phyloP scores from a whole-genome alignment of 2,888 invertebrate genomes.

The Cryptocheilus praepositus region DNA sequence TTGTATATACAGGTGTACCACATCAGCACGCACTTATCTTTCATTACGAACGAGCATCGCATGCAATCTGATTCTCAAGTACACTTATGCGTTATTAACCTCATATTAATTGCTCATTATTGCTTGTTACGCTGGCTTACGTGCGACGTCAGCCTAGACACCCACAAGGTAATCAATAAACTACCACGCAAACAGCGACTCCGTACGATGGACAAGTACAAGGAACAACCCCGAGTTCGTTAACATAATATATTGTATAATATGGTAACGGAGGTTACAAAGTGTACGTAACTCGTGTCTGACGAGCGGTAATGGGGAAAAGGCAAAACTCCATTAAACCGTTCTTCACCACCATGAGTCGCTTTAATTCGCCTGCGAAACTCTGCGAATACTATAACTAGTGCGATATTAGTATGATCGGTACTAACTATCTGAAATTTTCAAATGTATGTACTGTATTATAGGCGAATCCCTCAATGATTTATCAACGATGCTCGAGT shows the following conservation, averaged over 20 bases:
- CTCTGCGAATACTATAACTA: slow-evolving; percentile 29
- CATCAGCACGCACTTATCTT: neutral
- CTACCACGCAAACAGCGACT: too few relatives aligned
- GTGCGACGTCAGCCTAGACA: too few relatives aligned
- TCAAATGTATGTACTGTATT: slow-evolving; percentile 58
- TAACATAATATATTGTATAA: slow-evolving; percentile 13
- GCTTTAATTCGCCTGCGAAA: slow-evolving; percentile 41
- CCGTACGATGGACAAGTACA: too few relatives aligned
- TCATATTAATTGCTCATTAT: too few relatives aligned
- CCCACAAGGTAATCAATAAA: too few relatives aligned
- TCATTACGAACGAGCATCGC: neutral
- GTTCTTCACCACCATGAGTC: slow-evolving; percentile 17
- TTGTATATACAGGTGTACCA: neutral
- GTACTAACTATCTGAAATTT: slow-evolving; percentile 40
- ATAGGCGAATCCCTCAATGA: slow-evolving; percentile 41
- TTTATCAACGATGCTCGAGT: too few relatives aligned
- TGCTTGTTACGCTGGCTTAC: too few relatives aligned
- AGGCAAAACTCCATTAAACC: slow-evolving; percentile 31
- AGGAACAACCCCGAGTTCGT: slow-evolving; percentile 6
- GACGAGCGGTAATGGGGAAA: slow-evolving; percentile 16
- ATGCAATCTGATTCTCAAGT: slow-evolving; percentile 1
- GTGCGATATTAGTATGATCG: slow-evolving; percentile 42
- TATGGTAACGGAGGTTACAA: slow-evolving; percentile 8
- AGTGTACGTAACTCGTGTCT: slow-evolving; percentile 7
- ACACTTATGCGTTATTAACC: too few relatives aligned